phyloP scores from a whole-genome alignment of 2,113 vertebrate genomes.

The Conger conger region DNA sequence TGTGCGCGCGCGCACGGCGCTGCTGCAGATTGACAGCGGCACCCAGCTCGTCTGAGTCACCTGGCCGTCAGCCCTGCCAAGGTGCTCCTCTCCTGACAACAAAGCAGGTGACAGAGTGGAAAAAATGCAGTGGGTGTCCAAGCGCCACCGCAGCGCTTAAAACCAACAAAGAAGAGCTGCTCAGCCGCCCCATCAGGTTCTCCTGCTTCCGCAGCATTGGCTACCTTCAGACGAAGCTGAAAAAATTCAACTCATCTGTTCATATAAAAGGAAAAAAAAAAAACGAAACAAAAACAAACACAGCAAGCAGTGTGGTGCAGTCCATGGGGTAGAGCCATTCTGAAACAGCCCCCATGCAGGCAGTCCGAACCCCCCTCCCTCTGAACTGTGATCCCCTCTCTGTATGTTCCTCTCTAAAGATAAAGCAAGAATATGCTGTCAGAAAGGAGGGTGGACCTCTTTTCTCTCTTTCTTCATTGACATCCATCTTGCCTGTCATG shows the following conservation, averaged over 20 bases:
- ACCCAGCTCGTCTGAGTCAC: slow-evolving; percentile 39
- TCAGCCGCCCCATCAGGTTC: slow-evolving; percentile 51
- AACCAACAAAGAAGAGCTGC: slow-evolving; percentile 48
- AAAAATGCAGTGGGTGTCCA: slow-evolving; percentile 55
- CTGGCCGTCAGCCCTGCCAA: slow-evolving; percentile 1
- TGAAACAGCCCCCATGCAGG: too few relatives aligned
- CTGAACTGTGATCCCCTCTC: too few relatives aligned
- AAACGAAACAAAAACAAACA: too few relatives aligned
- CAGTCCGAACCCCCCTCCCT: too few relatives aligned
- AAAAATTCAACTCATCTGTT: slow-evolving; percentile 31
- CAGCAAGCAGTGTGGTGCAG: too few relatives aligned
- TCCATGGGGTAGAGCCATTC: too few relatives aligned
- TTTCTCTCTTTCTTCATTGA: not conserved
- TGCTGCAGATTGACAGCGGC: slow-evolving; percentile 47
- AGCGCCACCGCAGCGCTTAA: slow-evolving; percentile 41
- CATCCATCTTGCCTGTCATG: not conserved
- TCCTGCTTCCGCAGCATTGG: slow-evolving; percentile 39
- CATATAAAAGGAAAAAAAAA: not conserved
- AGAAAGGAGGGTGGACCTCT: too few relatives aligned
- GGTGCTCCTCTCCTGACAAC: slow-evolving; percentile 33
- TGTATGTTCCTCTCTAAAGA: too few relatives aligned
- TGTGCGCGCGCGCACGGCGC: slow-evolving; percentile 24
- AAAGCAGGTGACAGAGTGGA: slow-evolving; percentile 45
- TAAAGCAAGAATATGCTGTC: too few relatives aligned
- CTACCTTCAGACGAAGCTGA: slow-evolving; percentile 30